Evolutionary conservation across 1,140 invertebrate genomes (phyloP).

Genomic region (Pseudoatta argentina): DNA sequence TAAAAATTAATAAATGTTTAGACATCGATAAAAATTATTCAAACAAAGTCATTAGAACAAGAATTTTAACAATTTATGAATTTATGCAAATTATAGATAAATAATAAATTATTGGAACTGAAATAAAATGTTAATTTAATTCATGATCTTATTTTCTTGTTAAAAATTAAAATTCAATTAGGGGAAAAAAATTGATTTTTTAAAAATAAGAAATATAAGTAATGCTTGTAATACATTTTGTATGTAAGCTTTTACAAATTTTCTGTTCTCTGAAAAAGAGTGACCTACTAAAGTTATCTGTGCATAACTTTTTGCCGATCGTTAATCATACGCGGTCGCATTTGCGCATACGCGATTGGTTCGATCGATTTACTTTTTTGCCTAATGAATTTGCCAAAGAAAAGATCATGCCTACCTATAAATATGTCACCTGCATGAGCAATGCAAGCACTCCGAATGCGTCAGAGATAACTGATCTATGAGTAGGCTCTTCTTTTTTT

Average conservation of each 20-base stretch:
- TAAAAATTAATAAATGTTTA: not conserved
- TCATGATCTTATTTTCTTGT: not conserved
- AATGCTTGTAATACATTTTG: not conserved
- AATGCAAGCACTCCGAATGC: constrained; percentile 47
- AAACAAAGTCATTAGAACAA: not conserved
- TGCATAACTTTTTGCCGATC: constrained; percentile 18
- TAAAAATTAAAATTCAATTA: constrained; percentile 1
- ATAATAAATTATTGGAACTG: not conserved
- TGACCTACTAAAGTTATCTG: constrained; percentile 16
- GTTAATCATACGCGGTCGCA: constrained; percentile 13
- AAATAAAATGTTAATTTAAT: not conserved
- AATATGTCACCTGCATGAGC: constrained; percentile 54
- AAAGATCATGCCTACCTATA: constrained; percentile 35
- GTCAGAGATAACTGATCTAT: constrained; percentile 46
- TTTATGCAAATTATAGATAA: not conserved
- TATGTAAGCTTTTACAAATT: constrained; percentile 3
- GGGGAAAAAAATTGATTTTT: not conserved
- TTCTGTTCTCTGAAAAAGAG: not conserved
- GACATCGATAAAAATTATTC: not conserved
- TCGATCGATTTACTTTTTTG: constrained; percentile 50
- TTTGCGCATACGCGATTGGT: constrained; percentile 37
- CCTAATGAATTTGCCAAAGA: constrained; percentile 20
- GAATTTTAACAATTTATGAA: not conserved
- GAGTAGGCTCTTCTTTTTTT: constrained; percentile 16
- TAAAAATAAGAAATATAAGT: not conserved